Evolutionary conservation across 2,797 vertebrate species (phyloP), one percentile per base, ranked within the genome.

Genomic region (Apogon talboti): DNA sequence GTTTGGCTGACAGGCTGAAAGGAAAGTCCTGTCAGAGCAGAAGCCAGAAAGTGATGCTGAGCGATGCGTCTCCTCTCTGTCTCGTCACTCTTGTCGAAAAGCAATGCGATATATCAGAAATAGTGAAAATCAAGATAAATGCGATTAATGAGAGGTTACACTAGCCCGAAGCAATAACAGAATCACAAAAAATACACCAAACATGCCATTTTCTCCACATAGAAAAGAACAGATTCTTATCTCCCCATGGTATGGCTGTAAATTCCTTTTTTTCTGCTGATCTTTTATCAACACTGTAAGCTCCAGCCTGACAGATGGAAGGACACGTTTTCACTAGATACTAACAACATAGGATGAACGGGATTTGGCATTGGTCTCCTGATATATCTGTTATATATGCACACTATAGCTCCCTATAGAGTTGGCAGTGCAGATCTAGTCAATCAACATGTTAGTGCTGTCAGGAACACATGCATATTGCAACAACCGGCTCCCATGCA

Each of bases 81-180:
- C 71, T 66, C 12, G 33, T 76, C 74, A 51, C 30, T 37, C 48
- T 15, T 15, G 53, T 60, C 59, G 51, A 59, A 59, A 59, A 68
- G 55, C 40, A 53, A 79, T 47, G 55, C 33, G 63, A 58, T 16
- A 28, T 72, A 59, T 76, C 68, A 65, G 59, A 67, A 76, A 58
- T 45, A 44, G 52, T 33, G 46, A 60, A 76, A 65, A 64, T 16
- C 3, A 50, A 59, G 35, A 68, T 28, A 68, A 24, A 54, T 63
- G 42, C 14, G 8, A 43, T 54, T 54, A 57, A 35, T 54, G 41
- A 71, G 55, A 56, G n/a, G 35, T 53, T 52, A 51, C 42, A 19
- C 7, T 50, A 28, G 43, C 8, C 8, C 51, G 28, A 16, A 52
- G 30, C 16, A 45, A 4, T 14, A 66, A 73, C 47, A 47, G 14